Evolutionary conservation across 2,888 invertebrate genomes (phyloP), one percentile per base, ranked within the genome.

Genomic region (Lasius fuliginosus): DNA sequence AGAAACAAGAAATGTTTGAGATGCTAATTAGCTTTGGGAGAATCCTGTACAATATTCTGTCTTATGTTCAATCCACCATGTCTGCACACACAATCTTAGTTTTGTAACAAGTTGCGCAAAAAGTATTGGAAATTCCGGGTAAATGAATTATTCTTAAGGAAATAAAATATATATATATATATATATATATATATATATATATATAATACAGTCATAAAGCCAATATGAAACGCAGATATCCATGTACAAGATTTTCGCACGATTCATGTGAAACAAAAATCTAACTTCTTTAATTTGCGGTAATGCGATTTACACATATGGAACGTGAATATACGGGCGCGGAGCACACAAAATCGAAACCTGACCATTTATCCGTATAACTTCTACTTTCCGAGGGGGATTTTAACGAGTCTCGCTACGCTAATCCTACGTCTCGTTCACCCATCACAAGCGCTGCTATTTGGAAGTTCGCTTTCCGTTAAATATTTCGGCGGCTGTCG

Each of bases 401-500:
- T 76, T 53, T 81, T 86, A 87, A 89, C 89, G 84, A 90, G 86
- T 90, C 23, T 23, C 89, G 68, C 67, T 67, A 49, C 18, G 73
- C 74, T 84, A 85, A 84, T 83, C 84, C 69, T 64, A 84, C 84
- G 58, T 86, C 58, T 86, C 69, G 76, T 81, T 84, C 64, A 33
- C 2, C 42, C 36, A 30, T 30, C 56, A 64, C 74, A 49, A 49
- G 12, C 68, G 82, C 33, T 36, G 64, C 82, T 73, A 65, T 67
- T 87, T 58, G 67, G 67, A 90, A 91, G 85, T 90, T 91, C 60
- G 71, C 84, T 36, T n/a, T n/a, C 81, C 73, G 88, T 90, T 90
- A 90, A 90, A 89, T 90, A 90, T 90, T 90, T 89, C 87, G 86
- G 67, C 79, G 74, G 64, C 73, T 82, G 76, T 56, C 77, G 67